Base-by-base conservation (phyloP, 2,888 invertebrate species). In the Phanerotoma sp. region DNA sequence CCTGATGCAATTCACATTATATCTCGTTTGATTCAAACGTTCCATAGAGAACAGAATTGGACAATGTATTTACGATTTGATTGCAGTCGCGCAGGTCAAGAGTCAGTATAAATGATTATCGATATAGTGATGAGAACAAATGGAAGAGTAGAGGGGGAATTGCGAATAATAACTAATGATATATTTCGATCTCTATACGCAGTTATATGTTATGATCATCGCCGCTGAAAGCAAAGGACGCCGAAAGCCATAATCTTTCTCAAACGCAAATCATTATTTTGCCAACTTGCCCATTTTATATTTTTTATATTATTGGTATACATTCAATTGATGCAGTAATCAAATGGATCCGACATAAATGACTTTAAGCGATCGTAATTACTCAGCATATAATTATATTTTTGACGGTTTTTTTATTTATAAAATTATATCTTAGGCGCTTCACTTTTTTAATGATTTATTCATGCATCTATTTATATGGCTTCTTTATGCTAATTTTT, bases 31-130 rank as follows among this genome's bases (percentile, higher is more conserved):
- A 25, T 25, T 25, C 25, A 25, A 25, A 25, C 25, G 25, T 25
- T 25, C 1, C 18, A 18, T 20, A 18, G 38, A 38, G n/a, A 38
- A 38, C 18, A 38, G 38, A 38, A 38, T 38, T 16, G 42, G 32
- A 46, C 49, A 54, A 46, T 55, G 37, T 50, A 73, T 72, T 73
- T 72, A 70, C 63, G 68, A 61, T 68, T 61, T 62, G 58, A 63
- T 63, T 60, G 61, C 58, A 56, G 56, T 58, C 54, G 56, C 52
- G 37, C 52, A 67, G 74, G 70, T 73, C 73, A 72, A 68, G 65
- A 66, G 72, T 73, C 68, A 69, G 57, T 44, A 56, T 58, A 54
- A 55, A 55, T 55, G 50, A 55, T 55, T 55, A 55, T 55, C 54
- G 54, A 55, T 55, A n/a, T n/a, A 45, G 40, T 33, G 45, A 51